These are phyloP conservation scores for Pomacea canaliculata DNA, from an alignment of 2,888 invertebrate species.

Conservation along the genomic window DNA sequence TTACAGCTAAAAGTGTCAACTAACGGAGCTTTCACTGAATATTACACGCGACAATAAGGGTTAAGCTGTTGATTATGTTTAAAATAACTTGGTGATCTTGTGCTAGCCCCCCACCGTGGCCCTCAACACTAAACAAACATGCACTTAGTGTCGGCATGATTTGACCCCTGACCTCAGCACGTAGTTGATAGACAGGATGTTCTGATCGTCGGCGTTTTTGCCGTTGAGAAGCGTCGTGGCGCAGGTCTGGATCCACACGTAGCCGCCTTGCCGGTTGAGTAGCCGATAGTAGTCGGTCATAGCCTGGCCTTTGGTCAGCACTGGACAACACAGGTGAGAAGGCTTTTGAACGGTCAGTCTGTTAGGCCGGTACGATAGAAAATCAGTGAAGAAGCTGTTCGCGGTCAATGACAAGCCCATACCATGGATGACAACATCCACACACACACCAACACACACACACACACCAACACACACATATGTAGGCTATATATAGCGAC, in stretches of 20 bases:
- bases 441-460: background rate
- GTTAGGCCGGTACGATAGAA: background rate
- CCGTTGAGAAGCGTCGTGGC: constrained; percentile 96
- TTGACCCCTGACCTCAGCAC: constrained; percentile 83
- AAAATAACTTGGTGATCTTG: too few species aligned
- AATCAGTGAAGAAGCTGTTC: background rate
- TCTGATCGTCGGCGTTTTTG: constrained; percentile 96
- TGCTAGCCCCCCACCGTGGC: too few species aligned
- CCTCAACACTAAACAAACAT: too few species aligned
- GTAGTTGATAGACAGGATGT: constrained; percentile 97
- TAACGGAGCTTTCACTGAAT: background rate
- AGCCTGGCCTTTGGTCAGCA: constrained; percentile 96
- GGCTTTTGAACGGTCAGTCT: too few species aligned
- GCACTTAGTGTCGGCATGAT: too few species aligned
- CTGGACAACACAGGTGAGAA: constrained; percentile 72
- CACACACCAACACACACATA: constrained; percentile 9
- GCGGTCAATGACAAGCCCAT: background rate
- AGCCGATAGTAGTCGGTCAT: constrained; percentile 94
- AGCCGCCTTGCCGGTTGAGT: constrained; percentile 96
- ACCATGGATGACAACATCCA: background rate
- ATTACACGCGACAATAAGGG: background rate
- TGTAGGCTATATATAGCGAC: constrained; percentile 63
- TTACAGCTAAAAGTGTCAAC: background rate
- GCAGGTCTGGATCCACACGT: constrained; percentile 96
- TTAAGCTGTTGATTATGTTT: background rate